Evolutionary conservation across 2,888 invertebrate genomes (phyloP).

Genomic region (Drosophila mettleri): DNA sequence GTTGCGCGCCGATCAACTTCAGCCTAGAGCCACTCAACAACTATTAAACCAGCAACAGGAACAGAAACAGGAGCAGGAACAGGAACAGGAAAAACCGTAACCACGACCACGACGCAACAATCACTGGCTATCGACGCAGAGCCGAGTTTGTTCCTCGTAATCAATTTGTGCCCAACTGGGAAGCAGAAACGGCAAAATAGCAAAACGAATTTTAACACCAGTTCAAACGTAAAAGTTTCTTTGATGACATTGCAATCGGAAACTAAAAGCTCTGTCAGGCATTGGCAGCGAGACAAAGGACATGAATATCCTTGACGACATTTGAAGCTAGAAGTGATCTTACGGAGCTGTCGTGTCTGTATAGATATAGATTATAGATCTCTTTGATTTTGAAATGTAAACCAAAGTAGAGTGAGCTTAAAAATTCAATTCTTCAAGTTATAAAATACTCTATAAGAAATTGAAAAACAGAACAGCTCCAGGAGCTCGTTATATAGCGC

Average conservation of each 20-base stretch:
- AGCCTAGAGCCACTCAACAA: conserved; percentile 36
- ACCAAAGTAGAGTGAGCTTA: no score
- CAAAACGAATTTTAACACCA: background rate
- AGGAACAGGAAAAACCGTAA: background rate
- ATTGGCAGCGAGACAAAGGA: background rate
- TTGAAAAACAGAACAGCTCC: no score
- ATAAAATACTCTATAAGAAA: no score
- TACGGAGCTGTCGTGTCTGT: no score
- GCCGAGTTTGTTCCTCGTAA: conserved; percentile 1
- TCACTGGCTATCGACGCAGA: conserved; percentile 10
- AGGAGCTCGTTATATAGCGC: no score
- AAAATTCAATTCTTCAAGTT: no score
- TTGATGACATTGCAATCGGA: background rate
- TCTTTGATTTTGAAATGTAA: no score
- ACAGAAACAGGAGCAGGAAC: background rate
- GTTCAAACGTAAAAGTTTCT: no score
- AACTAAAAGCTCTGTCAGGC: background rate
- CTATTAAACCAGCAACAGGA: conserved; percentile 33
- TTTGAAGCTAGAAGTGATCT: background rate
- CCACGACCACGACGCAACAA: conserved; percentile 11
- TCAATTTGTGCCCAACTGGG: conserved; percentile 4
- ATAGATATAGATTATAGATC: no score
- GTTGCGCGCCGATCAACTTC: conserved; percentile 61
- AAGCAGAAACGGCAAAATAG: background rate
- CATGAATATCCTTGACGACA: background rate